Conservation (phyloP, 2,797 vertebrate species). For the Protosalanx chinensis region DNA sequence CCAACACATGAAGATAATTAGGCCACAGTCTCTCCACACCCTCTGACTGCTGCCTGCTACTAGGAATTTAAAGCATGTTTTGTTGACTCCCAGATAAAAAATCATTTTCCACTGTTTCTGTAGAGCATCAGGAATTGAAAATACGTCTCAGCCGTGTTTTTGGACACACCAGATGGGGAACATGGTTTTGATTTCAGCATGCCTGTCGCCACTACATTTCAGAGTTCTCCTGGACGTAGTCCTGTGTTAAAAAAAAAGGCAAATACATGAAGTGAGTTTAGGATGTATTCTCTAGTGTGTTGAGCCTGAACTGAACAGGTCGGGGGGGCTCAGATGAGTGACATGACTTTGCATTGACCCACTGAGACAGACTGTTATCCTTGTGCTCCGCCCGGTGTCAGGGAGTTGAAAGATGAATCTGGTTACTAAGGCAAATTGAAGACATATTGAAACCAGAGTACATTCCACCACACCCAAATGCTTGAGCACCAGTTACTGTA, state of each 20-base stretch:
- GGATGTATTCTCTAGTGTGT: background rate
- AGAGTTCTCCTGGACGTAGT: background rate
- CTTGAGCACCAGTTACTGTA: background rate
- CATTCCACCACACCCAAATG: constrained; percentile 19
- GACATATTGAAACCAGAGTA: constrained; percentile 12
- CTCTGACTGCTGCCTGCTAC: constrained; percentile 37
- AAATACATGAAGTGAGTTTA: background rate
- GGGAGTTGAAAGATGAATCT: constrained; percentile 34
- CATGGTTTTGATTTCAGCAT: background rate
- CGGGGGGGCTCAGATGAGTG: constrained; percentile 3
- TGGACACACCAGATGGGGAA: background rate
- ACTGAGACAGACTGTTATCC: constrained; percentile 25
- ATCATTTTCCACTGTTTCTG: constrained; percentile 30
- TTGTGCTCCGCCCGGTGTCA: constrained; percentile 24
- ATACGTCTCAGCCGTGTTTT: constrained; percentile 7
- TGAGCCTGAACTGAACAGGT: background rate
- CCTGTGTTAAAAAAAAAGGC: constrained; percentile 1
- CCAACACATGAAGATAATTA: constrained; percentile 31
- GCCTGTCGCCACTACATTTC: background rate
- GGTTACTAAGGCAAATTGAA: constrained; percentile 25
- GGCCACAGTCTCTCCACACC: constrained; percentile 43
- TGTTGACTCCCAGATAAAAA: constrained; percentile 25
- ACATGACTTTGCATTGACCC: constrained; percentile 23
- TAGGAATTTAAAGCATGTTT: constrained; percentile 29
- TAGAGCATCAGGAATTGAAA: background rate